Evolutionary conservation across 2,797 vertebrate genomes (phyloP), one percentile per base, ranked within the genome.

Genomic region (Melanotaenia nigrans): DNA sequence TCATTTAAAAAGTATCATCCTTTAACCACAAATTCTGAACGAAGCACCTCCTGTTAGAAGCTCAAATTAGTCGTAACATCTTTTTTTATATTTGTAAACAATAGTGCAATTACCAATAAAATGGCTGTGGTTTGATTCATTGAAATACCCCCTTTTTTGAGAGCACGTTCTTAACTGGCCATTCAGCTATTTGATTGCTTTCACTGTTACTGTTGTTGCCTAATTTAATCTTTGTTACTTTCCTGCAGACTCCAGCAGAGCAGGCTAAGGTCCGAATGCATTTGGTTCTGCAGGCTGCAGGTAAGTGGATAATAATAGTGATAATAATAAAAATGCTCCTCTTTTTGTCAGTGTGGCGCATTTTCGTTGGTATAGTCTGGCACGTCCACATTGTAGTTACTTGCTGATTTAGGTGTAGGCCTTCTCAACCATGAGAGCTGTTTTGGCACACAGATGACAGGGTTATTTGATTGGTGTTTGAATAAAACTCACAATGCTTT

Each of bases 241-340:
- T 90, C 35, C 68, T 65, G 28, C 87, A 99, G 98, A 96, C 96
- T 77, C 96, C 96, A 79, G 95, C 96, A 49, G 97, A 98, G 79
- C 97, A 99, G 89, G 96, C 97, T 83, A 99, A 98, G 82, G 96
- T 96, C 71, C 95, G 97, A 73, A 93, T 99, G 61, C 97, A 98
- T 57, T 77, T 98, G 89, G 96, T 98, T 57, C 95, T 99, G 11
- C 95, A 97, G 94, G 96, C 96, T 86, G 97, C 96, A 90, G 97
- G 97, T 98, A 96, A 83, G 90, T 58, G n/a, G 5, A 49, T 40
- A 38, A 74, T 54, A 28, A 32, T 24, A 64, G 53, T 25, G 1
- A 30, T 36, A 53, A n/a, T n/a, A n/a, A 22, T 49, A 49, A 22
- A 9, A 49, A 49, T 49, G n/a, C 20, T 51, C 38, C 54, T 58